Conservation (phyloP, 2,797 vertebrate species). For the Anomalospiza imberbis region DNA sequence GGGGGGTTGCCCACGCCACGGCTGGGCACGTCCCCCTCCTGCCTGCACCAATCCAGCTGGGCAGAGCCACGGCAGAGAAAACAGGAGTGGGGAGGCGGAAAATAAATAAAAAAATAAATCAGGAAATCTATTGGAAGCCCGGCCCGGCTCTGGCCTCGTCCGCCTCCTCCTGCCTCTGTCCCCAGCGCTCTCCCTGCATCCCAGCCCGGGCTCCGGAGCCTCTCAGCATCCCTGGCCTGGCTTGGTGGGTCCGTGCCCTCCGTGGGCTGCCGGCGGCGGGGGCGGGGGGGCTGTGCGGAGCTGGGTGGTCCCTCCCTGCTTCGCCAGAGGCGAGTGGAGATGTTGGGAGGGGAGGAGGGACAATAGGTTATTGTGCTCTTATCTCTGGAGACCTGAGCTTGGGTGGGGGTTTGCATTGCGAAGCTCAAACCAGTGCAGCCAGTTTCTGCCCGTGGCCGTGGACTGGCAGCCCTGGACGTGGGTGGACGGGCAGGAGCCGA, state of each 20-base stretch:
- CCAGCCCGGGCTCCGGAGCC: not conserved
- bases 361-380: constrained; percentile 66
- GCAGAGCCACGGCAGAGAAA: not conserved
- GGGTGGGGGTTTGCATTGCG: constrained; percentile 38
- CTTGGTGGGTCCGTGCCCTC: not conserved
- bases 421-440: constrained; percentile 37
- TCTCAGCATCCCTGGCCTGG: not conserved
- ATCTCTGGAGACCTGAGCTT: constrained; percentile 50
- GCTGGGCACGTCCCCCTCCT: not conserved
- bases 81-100: not conserved
- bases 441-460: not conserved
- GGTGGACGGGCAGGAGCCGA: not conserved
- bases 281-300: not conserved
- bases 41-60: not conserved
- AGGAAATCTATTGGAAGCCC: not conserved
- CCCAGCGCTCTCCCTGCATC: not conserved
- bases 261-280: not conserved
- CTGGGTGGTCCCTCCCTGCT: constrained; percentile 4
- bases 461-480: not conserved
- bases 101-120: not conserved
- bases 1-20: not conserved
- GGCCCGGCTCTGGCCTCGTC: not conserved
- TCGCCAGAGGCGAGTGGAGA: not conserved
- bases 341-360: constrained; percentile 25
- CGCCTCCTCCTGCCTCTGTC: not conserved